Conservation (phyloP, 92 coral and sea anemone species). For the Actinostola sp. region DNA sequence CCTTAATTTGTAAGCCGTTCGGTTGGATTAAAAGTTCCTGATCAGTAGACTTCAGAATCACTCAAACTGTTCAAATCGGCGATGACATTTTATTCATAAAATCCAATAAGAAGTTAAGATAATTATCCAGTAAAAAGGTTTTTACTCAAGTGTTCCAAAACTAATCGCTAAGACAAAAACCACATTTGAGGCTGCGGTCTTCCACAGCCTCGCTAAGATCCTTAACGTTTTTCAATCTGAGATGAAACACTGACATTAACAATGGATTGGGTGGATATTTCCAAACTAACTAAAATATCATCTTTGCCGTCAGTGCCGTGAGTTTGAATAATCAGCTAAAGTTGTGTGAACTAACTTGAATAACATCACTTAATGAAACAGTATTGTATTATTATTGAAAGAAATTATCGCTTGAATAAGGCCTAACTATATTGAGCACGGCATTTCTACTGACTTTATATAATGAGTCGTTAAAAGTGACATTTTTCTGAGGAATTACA, state of each 20-base stretch:
- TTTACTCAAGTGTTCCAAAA: not conserved
- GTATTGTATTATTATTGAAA: not conserved
- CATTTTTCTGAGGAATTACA: not conserved
- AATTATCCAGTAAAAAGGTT: not conserved
- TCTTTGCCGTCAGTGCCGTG: no score
- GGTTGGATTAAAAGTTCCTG: no score
- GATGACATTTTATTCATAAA: not conserved
- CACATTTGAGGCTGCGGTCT: not conserved
- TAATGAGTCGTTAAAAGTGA: constrained; percentile 9
- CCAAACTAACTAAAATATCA: no score
- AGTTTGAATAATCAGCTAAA: no score
- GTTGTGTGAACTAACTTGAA: no score
- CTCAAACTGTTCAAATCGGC: not conserved
- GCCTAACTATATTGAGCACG: not conserved
- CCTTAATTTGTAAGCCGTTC: no score
- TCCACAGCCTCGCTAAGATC: not conserved
- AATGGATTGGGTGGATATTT: no score
- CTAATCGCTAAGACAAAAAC: constrained; percentile 1
- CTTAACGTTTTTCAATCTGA: no score
- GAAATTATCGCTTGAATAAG: not conserved
- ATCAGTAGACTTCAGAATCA: no score
- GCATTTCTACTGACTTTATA: not conserved
- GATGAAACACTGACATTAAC: no score
- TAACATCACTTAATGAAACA: no score
- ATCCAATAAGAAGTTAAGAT: not conserved